phyloP scores from a whole-genome alignment of 2,888 invertebrate species.

The Rotaria macrura region DNA sequence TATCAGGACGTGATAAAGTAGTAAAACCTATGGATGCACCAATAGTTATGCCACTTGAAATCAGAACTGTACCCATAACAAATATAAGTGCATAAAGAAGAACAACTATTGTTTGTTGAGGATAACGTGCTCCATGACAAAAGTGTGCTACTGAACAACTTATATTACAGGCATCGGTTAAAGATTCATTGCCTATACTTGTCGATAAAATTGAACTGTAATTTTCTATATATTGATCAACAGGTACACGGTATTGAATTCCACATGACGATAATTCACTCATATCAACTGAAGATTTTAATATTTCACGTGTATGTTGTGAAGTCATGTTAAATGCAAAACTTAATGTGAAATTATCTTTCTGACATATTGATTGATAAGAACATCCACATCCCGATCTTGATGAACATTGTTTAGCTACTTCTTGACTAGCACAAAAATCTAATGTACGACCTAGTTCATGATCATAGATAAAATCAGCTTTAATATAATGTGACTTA shows the following conservation, averaged over 20 bases:
- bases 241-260: neutral
- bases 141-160: neutral
- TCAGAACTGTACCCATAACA: neutral
- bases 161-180: neutral
- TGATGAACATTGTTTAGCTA: neutral
- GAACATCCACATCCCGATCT: slow-evolving; percentile 16
- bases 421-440: neutral
- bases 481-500: neutral
- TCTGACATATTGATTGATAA: neutral
- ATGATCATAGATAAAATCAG: neutral
- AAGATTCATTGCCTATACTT: neutral
- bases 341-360: neutral
- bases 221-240: neutral
- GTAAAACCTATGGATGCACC: neutral
- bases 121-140: neutral
- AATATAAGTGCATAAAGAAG: neutral
- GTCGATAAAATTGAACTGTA: neutral
- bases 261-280: neutral
- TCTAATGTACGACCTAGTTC: neutral
- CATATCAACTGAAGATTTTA: neutral
- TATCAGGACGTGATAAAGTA: neutral
- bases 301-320: neutral
- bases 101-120: neutral
- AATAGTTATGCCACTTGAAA: neutral
- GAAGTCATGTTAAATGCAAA: neutral